Percentiles rank a stretch among this genome's conserved stretches.
Evolutionary conservation across 1,140 invertebrate genomes (phyloP).

Genomic region (Penaeus indicus): DNA sequence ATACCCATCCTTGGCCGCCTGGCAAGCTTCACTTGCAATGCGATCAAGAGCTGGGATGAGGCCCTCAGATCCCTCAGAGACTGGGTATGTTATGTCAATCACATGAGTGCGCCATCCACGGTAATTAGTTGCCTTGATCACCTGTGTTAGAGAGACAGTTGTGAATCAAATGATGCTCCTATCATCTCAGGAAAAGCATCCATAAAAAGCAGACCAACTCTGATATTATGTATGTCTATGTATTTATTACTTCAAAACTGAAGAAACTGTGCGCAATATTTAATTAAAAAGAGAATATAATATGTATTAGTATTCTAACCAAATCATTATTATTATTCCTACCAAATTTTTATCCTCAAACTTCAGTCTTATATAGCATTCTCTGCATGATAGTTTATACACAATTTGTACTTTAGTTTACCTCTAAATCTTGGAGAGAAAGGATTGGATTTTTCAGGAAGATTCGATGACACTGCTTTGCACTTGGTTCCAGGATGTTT

Average conservation of each 20-base stretch:
- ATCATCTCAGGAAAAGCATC: background rate
- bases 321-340: too few species aligned
- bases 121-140: conserved; percentile 78
- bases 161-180: background rate
- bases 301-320: too few species aligned
- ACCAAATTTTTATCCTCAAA: background rate
- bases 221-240: too few species aligned
- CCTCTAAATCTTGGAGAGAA: conserved; percentile 89
- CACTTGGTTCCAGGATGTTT: conserved; percentile 92
- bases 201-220: background rate
- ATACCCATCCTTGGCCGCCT: conserved; percentile 84
- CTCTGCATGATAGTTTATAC: background rate
- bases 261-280: too few species aligned
- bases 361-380: background rate
- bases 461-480: conserved; percentile 91
- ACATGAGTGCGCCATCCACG: conserved; percentile 92
- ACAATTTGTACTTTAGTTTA: conserved; percentile 70
- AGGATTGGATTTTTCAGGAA: conserved; percentile 96
- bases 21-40: conserved; percentile 85
- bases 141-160: conserved; percentile 33
- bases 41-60: conserved; percentile 83
- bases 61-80: conserved; percentile 80
- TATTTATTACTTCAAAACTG: too few species aligned
- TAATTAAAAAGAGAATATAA: too few species aligned
- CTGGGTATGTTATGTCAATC: conserved; percentile 89